phyloP scores from a whole-genome alignment of 2,797 vertebrate genomes.

The Sus cebifrons region DNA sequence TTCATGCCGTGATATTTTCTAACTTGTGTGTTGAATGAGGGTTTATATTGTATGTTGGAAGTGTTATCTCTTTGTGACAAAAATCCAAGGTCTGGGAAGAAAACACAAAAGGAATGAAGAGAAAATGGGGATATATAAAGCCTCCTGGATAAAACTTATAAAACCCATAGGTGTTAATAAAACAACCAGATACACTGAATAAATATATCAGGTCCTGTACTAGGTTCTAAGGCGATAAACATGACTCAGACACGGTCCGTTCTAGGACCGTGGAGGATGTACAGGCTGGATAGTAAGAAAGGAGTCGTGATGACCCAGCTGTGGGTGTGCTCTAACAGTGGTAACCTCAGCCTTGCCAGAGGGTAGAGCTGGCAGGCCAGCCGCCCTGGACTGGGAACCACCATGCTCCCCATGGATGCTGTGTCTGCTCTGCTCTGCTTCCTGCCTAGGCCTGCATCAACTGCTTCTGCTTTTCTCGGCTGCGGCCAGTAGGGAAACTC shows the following conservation, averaged over 20 bases:
- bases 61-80: slow-evolving; percentile 4
- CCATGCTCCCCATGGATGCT: background rate
- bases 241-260: background rate
- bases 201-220: background rate
- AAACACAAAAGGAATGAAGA: slow-evolving; percentile 34
- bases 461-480: background rate
- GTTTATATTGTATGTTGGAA: slow-evolving; percentile 22
- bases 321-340: background rate
- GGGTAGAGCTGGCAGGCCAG: background rate
- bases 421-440: background rate
- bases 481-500: background rate
- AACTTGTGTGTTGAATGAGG: background rate
- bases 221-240: background rate
- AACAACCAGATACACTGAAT: background rate
- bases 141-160: background rate
- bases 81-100: background rate
- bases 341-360: background rate
- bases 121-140: background rate
- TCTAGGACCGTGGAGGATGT: background rate
- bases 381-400: background rate
- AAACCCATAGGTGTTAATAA: background rate
- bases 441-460: no score
- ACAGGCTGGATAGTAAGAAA: background rate
- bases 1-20: background rate
- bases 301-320: background rate